phyloP scores from a whole-genome alignment of 2,888 invertebrate species.

The Agapetus fuscipes region DNA sequence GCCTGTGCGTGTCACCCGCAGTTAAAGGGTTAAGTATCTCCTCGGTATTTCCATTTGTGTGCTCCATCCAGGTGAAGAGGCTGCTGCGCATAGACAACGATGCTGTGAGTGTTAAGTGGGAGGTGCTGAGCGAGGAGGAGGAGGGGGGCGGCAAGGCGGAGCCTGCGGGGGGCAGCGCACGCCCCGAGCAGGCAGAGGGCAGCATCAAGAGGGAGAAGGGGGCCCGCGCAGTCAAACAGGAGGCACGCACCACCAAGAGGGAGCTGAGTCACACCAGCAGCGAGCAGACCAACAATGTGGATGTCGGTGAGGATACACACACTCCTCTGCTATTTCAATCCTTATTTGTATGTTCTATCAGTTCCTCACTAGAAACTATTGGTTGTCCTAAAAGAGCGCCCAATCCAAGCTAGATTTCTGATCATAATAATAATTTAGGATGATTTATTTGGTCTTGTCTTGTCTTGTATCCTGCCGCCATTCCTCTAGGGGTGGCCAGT shows the following conservation, averaged over 20 bases:
- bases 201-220: slow-evolving; percentile 30
- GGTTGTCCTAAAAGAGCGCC: no score
- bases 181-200: slow-evolving; percentile 24
- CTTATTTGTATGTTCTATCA: no score
- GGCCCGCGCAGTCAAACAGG: slow-evolving; percentile 21
- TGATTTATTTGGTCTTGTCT: no score
- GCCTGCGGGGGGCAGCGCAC: slow-evolving; percentile 21
- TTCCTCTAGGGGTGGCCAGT: no score
- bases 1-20: no score
- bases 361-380: no score
- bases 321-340: no score
- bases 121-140: slow-evolving; percentile 82
- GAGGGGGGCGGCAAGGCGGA: slow-evolving; percentile 45
- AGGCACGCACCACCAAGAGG: slow-evolving; percentile 8
- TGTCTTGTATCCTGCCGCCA: no score
- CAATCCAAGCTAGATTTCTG: no score
- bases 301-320: slow-evolving; percentile 14
- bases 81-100: slow-evolving; percentile 87
- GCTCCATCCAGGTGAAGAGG: slow-evolving; percentile 61
- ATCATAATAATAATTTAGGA: no score
- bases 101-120: slow-evolving; percentile 80
- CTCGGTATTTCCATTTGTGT: no score
- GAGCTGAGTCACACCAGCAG: slow-evolving; percentile 8
- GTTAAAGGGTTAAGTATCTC: no score
- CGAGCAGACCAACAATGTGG: slow-evolving; percentile 14